Conservation (phyloP, 1,140 invertebrate genomes). For the Drosophila azteca region DNA sequence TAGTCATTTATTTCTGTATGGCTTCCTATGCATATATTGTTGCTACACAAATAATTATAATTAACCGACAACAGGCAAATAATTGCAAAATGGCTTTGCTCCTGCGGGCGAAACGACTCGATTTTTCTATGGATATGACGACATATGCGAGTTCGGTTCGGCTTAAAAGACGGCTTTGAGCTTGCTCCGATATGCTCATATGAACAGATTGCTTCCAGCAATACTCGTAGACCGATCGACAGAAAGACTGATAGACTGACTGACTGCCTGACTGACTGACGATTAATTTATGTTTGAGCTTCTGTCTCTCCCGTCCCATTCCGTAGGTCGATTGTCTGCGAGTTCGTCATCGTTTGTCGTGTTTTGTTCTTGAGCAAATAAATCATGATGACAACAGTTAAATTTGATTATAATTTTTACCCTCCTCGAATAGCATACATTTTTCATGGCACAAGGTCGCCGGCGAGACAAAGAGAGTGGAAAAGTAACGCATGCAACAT, state of each 20-base stretch:
- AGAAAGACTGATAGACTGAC: constrained; percentile 32
- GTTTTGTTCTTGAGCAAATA: constrained; percentile 68
- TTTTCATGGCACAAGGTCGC: constrained; percentile 74
- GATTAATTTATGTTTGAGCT: constrained; percentile 58
- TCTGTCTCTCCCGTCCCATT: constrained; percentile 21
- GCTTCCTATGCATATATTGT: constrained; percentile 36
- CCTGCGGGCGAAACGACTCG: constrained; percentile 69
- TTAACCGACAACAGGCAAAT: constrained; percentile 58
- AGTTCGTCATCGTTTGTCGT: constrained; percentile 59
- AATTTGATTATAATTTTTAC: constrained; percentile 78
- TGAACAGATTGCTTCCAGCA: constrained; percentile 47
- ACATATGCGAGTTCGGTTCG: constrained; percentile 21
- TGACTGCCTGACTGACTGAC: constrained; percentile 40
- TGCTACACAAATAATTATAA: constrained; percentile 62
- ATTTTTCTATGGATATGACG: constrained; percentile 50
- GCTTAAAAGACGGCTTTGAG: constrained; percentile 16
- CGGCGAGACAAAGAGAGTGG: constrained; percentile 33
- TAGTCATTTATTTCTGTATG: constrained; percentile 17
- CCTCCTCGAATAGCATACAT: constrained; percentile 56
- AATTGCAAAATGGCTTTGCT: constrained; percentile 71
- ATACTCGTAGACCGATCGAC: constrained; percentile 38
- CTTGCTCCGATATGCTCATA: constrained; percentile 26
- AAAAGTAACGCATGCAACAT: constrained; percentile 75
- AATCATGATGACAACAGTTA: constrained; percentile 81
- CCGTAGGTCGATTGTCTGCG: constrained; percentile 18